phyloP scores from a whole-genome alignment of 2,888 invertebrate genomes.

The Palloptera scutellata region DNA sequence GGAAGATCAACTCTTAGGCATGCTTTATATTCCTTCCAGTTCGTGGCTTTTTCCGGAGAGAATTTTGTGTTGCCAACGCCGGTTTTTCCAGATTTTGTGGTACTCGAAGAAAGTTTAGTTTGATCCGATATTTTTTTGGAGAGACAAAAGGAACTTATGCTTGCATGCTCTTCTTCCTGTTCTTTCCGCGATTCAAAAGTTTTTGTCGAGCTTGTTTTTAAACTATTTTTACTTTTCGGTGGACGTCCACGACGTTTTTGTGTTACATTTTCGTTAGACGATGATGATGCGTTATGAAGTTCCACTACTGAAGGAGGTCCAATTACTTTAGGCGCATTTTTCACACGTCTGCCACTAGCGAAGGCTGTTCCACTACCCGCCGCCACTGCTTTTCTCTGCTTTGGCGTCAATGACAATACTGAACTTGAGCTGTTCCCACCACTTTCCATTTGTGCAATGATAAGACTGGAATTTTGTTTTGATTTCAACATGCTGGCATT shows the following conservation, averaged over 20 bases:
- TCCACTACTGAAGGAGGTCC: slow-evolving; percentile 10
- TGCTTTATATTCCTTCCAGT: slow-evolving; percentile 45
- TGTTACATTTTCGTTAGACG: not conserved
- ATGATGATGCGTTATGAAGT: slow-evolving; percentile 9
- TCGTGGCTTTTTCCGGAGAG: slow-evolving; percentile 39
- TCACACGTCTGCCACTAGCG: not conserved
- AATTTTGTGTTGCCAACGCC: slow-evolving; percentile 6
- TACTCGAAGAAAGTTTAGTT: not conserved
- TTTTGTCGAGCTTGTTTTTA: not conserved
- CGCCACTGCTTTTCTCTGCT: not conserved
- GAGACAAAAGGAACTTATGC: not conserved
- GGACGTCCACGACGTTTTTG: slow-evolving; percentile 51
- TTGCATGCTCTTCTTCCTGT: not conserved
- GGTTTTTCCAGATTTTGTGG: not conserved
- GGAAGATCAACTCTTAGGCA: slow-evolving; percentile 22
- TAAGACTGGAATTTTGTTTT: slow-evolving; percentile 52
- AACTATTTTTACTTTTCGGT: slow-evolving; percentile 35
- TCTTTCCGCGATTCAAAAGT: not conserved
- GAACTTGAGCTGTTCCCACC: slow-evolving; percentile 15
- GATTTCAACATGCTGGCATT: slow-evolving; percentile 46
- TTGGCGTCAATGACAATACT: slow-evolving; percentile 23
- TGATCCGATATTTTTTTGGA: not conserved
- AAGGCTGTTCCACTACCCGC: not conserved
- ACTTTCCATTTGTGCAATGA: slow-evolving; percentile 57
- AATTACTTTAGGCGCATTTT: slow-evolving; percentile 18